These are phyloP conservation scores for Hemithea aestivaria DNA, from an alignment of 2,888 invertebrate species.

Conservation along the genomic window DNA sequence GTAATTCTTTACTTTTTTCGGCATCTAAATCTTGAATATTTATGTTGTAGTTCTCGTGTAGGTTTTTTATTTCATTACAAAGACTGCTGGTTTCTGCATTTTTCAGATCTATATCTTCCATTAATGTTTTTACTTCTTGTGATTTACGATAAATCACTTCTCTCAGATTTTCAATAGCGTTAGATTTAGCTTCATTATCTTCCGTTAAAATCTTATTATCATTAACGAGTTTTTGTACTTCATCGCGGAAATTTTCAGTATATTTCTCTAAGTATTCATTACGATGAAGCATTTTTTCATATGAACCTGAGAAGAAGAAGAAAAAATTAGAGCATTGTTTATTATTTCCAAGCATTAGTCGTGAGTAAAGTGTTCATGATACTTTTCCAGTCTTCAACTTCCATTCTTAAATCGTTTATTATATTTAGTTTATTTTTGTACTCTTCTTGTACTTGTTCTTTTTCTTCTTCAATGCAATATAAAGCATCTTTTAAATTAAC, in stretches of 20 bases:
- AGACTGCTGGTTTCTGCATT: conserved; percentile 43
- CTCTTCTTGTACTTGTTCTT: conserved; percentile 49
- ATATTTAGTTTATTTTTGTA: conserved; percentile 51
- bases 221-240: conserved; percentile 39
- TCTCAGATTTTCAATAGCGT: conserved; percentile 48
- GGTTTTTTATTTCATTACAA: conserved; percentile 36
- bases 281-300: conserved; percentile 47
- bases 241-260: conserved; percentile 39
- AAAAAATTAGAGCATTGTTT: not conserved
- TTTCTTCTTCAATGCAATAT: conserved; percentile 58
- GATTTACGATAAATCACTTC: conserved; percentile 49
- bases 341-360: too few species aligned
- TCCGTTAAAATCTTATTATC: conserved; percentile 40
- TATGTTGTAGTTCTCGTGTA: conserved; percentile 38
- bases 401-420: conserved; percentile 52
- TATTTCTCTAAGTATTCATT: conserved; percentile 54
- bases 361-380: too few species aligned
- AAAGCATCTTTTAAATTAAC: conserved; percentile 52
- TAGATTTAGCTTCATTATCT: conserved; percentile 44
- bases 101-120: conserved; percentile 42
- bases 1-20: conserved; percentile 46
- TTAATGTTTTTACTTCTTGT: conserved; percentile 46
- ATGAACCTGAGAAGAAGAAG: conserved; percentile 40
- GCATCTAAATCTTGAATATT: conserved; percentile 40
- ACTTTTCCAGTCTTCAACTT: conserved; percentile 67